These are phyloP conservation scores for Centruroides sculpturatus DNA, from an alignment of 1,140 invertebrate genomes.

Conservation along the genomic window DNA sequence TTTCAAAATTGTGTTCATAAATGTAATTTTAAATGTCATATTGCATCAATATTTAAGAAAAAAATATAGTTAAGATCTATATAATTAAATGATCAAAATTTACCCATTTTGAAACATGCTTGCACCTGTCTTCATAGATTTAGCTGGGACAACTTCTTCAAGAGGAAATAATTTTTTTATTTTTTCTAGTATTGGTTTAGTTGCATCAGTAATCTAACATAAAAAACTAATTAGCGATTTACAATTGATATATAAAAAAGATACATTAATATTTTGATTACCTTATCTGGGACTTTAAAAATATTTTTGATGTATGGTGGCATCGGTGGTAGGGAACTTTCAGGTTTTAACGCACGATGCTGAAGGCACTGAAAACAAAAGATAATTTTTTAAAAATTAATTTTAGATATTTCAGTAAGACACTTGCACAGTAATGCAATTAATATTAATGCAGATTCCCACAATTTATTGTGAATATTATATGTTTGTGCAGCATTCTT, in stretches of 20 bases:
- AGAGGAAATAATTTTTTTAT: conserved; percentile 25
- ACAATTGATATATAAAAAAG: conserved; percentile 14
- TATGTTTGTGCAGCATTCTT: no score
- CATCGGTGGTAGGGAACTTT: conserved; percentile 23
- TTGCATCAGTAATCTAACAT: conserved; percentile 15
- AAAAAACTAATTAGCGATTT: conserved; percentile 11
- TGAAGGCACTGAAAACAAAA: conserved; percentile 26
- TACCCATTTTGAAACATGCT: conserved; percentile 22
- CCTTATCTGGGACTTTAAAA: conserved; percentile 14
- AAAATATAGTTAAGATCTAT: no score
- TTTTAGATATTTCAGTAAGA: no score
- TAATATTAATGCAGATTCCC: no score
- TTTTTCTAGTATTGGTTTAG: conserved; percentile 19
- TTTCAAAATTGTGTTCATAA: no score
- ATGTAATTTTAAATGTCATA: no score
- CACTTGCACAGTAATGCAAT: no score
- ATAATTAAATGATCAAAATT: no score
- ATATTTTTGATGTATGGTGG: conserved; percentile 5
- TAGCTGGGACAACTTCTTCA: conserved; percentile 23
- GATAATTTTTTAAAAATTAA: no score
- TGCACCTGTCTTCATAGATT: conserved; percentile 25
- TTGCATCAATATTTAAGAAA: no score
- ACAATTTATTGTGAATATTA: no score
- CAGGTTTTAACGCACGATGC: conserved; percentile 26
- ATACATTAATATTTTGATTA: conserved; percentile 24